Conservation (phyloP, 2,113 vertebrate genomes). For the Monopterus albus region DNA sequence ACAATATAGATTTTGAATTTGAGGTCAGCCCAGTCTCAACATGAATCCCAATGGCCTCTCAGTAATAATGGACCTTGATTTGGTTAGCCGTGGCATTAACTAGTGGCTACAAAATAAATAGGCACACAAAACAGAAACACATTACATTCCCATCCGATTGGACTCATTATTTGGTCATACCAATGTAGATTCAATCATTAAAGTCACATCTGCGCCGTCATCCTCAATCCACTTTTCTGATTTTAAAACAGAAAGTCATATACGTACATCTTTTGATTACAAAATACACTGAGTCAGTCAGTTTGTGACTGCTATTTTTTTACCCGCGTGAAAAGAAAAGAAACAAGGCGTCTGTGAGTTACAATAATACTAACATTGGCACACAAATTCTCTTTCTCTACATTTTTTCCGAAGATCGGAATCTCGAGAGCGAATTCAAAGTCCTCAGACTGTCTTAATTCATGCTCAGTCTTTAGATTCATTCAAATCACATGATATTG, state of each 20-base stretch:
- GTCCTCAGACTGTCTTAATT: slow-evolving; percentile 39
- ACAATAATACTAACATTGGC: slow-evolving; percentile 49
- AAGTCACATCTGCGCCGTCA: slow-evolving; percentile 39
- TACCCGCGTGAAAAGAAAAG: slow-evolving; percentile 24
- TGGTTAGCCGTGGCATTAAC: slow-evolving; percentile 52
- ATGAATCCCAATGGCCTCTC: slow-evolving; percentile 32
- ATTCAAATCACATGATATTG: slow-evolving; percentile 46
- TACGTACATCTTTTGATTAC: slow-evolving; percentile 67
- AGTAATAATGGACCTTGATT: slow-evolving; percentile 33
- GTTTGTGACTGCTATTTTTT: slow-evolving; percentile 43
- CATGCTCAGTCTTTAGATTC: slow-evolving; percentile 53
- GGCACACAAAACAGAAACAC: slow-evolving; percentile 60
- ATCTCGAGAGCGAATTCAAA: slow-evolving; percentile 31
- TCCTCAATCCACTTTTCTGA: slow-evolving; percentile 37
- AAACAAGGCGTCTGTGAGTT: slow-evolving; percentile 46
- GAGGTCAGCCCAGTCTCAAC: slow-evolving; percentile 45
- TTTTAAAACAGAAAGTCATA: slow-evolving; percentile 52
- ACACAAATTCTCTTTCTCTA: slow-evolving; percentile 26
- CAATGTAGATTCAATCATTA: slow-evolving; percentile 60
- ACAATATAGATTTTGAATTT: slow-evolving; percentile 37
- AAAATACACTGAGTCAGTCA: slow-evolving; percentile 68
- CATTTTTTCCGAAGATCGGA: slow-evolving; percentile 25
- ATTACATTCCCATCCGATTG: slow-evolving; percentile 59
- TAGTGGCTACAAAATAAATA: slow-evolving; percentile 80
- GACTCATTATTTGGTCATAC: slow-evolving; percentile 77